Evolutionary conservation across 2,113 vertebrate species (phyloP).

Genomic region (Chelonoidis abingdonii): DNA sequence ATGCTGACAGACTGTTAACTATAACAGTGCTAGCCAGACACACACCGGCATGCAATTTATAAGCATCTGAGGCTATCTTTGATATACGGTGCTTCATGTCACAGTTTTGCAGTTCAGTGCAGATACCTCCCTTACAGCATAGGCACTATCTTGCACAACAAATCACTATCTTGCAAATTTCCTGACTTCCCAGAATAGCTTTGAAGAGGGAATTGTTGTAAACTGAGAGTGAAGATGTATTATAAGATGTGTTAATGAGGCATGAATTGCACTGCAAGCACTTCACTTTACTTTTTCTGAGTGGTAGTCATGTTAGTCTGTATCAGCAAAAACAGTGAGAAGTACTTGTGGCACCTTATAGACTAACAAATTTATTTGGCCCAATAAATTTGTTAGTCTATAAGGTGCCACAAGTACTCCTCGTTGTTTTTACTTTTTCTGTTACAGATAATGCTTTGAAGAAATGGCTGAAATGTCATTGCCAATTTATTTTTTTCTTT

Average conservation of each 20-base stretch:
- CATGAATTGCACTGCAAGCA: neutral
- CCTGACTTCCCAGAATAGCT: constrained; percentile 42
- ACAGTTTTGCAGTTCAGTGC: neutral
- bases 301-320: no score
- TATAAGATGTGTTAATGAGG: constrained; percentile 3
- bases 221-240: neutral
- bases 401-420: no score
- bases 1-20: constrained; percentile 38
- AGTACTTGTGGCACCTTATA: no score
- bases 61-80: constrained; percentile 14
- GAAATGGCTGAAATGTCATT: neutral
- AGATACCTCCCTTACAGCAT: neutral
- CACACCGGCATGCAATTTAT: neutral
- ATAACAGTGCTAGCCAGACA: constrained; percentile 32
- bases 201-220: constrained; percentile 30
- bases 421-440: neutral
- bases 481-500: constrained; percentile 42
- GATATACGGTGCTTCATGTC: constrained; percentile 32
- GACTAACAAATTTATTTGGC: no score
- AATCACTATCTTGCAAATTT: constrained; percentile 40
- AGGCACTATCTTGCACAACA: neutral
- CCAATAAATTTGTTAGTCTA: no score
- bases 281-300: neutral
- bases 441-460: neutral
- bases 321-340: no score